Percentiles rank a stretch among this genome's conserved stretches.
phyloP scores from a whole-genome alignment of 2,113 vertebrate genomes.

The Notiomystis cincta region DNA sequence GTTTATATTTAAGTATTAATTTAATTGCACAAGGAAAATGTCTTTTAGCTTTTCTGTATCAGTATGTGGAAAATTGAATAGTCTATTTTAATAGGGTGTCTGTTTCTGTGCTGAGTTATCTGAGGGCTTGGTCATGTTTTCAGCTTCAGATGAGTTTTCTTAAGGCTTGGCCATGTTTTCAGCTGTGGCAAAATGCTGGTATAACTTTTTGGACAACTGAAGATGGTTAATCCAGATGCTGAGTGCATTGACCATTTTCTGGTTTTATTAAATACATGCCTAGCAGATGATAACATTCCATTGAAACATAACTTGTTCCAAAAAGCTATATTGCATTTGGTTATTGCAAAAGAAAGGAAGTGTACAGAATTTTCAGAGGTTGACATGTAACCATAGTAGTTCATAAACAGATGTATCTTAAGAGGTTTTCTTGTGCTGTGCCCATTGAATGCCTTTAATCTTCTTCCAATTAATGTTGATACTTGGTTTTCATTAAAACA shows the following conservation, averaged over 20 bases:
- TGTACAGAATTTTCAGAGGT: background rate
- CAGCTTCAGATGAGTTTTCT: background rate
- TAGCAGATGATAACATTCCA: background rate
- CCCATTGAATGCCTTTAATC: background rate
- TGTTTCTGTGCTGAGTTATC: background rate
- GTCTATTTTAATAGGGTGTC: background rate
- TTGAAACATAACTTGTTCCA: background rate
- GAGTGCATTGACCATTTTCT: background rate
- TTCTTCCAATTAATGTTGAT: background rate
- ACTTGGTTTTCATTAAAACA: constrained; percentile 65
- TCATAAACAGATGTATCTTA: background rate
- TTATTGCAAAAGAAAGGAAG: background rate
- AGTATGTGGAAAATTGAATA: background rate
- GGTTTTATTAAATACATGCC: background rate
- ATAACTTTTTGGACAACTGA: background rate
- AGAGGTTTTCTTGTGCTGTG: background rate
- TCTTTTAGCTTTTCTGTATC: background rate
- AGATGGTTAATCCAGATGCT: background rate
- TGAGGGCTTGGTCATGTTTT: background rate
- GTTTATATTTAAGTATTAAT: constrained; percentile 14
- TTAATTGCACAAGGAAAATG: background rate
- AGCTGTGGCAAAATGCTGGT: background rate
- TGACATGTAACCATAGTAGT: background rate
- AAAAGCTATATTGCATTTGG: background rate
- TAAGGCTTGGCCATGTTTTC: background rate